Percentiles rank a stretch among this genome's conserved stretches.
These are phyloP conservation scores for Heteronetta atricapilla DNA, from an alignment of 2,113 vertebrate species.

Conservation along the genomic window DNA sequence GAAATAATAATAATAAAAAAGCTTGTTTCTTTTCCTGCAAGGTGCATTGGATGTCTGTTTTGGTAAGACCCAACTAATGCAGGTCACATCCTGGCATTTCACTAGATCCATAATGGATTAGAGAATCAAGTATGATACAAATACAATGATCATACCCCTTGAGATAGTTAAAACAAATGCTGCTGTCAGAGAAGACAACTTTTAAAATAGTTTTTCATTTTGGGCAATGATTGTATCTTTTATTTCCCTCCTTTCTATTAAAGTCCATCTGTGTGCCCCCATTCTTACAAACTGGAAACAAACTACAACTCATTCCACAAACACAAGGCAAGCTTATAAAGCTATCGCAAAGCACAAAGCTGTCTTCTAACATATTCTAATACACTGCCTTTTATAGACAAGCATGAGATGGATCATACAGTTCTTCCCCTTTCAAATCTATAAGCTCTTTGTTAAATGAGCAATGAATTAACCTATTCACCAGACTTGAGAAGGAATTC, in stretches of 20 bases:
- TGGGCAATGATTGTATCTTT: constrained; percentile 11
- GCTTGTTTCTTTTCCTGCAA: neutral
- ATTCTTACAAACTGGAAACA: neutral
- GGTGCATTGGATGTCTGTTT: neutral
- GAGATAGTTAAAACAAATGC: constrained; percentile 33
- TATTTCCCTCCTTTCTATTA: constrained; percentile 4
- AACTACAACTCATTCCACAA: neutral
- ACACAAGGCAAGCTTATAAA: neutral
- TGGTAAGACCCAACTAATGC: constrained; percentile 1
- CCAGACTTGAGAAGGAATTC: neutral
- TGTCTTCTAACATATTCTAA: constrained; percentile 27
- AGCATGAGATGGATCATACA: neutral
- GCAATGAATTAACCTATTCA: constrained; percentile 56
- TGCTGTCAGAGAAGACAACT: constrained; percentile 24
- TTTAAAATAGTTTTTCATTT: neutral
- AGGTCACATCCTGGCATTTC: constrained; percentile 21
- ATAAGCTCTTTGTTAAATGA: constrained; percentile 49
- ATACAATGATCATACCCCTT: neutral
- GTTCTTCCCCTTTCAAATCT: constrained; percentile 35
- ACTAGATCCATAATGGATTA: neutral
- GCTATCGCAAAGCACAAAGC: constrained; percentile 13
- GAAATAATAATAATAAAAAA: neutral
- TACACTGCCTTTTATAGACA: constrained; percentile 5
- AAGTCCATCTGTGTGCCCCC: neutral
- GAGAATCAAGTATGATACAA: constrained; percentile 14